phyloP scores from a whole-genome alignment of 2,113 vertebrate genomes.

The Tor tambroides region DNA sequence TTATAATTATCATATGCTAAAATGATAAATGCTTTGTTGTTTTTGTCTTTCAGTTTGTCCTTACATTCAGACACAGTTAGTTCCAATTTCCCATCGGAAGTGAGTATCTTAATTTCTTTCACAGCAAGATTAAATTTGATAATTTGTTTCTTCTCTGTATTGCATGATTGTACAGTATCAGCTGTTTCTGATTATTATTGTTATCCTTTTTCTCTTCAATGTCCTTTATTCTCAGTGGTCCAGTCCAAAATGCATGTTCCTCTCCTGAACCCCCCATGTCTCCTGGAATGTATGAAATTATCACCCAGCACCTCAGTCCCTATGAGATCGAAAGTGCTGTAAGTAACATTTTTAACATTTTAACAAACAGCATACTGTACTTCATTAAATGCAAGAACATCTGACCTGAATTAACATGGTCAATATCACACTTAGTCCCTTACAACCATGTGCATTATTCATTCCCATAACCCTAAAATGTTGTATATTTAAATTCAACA shows the following conservation, averaged over 20 bases:
- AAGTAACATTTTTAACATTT: constrained; percentile 59
- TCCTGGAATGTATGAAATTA: constrained; percentile 90
- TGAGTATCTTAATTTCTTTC: constrained; percentile 73
- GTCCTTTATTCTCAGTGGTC: constrained; percentile 67
- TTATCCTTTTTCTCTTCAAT: no score
- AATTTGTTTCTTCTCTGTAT: background rate
- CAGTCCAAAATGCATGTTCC: constrained; percentile 75
- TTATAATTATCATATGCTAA: background rate
- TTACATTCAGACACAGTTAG: constrained; percentile 89
- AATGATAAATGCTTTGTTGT: background rate
- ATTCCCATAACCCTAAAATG: background rate
- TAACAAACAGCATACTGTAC: no score
- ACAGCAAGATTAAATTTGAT: background rate
- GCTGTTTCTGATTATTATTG: no score
- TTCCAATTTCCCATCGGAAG: constrained; percentile 90
- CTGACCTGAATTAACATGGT: background rate
- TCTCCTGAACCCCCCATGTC: constrained; percentile 94
- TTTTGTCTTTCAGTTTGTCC: constrained; percentile 67
- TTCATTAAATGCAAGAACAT: no score
- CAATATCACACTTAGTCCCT: background rate
- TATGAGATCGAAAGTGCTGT: constrained; percentile 88
- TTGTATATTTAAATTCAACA: no score
- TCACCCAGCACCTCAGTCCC: constrained; percentile 87
- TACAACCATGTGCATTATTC: no score
- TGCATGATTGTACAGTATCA: no score